phyloP scores from a whole-genome alignment of 2,888 invertebrate genomes.

The Synergus laeviventris region DNA sequence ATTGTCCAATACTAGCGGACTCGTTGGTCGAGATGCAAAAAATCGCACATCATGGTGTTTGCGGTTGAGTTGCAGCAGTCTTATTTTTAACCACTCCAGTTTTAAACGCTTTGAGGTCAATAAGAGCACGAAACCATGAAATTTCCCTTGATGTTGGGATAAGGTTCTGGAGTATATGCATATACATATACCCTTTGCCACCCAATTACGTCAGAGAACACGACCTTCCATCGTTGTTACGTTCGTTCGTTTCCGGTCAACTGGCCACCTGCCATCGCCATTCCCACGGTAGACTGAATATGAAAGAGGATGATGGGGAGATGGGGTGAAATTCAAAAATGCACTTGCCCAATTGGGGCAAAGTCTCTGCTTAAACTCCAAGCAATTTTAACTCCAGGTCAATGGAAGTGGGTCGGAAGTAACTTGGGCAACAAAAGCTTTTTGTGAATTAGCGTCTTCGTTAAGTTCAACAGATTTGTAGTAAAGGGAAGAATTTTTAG shows the following conservation, averaged over 20 bases:
- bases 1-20: not conserved
- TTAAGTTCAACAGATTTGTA: not conserved
- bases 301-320: conserved; percentile 1
- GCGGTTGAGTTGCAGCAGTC: conserved; percentile 1
- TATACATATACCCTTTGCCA: conserved; percentile 21
- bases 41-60: conserved; percentile 1
- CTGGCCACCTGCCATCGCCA: not conserved
- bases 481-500: not conserved
- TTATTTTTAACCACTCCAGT: conserved; percentile 21
- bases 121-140: conserved; percentile 30
- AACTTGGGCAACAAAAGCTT: not conserved
- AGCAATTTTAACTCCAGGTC: conserved; percentile 8
- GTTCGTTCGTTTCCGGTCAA: conserved; percentile 21
- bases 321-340: conserved; percentile 34
- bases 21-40: conserved; percentile 22
- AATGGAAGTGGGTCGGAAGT: conserved; percentile 20
- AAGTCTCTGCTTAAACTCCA: not conserved
- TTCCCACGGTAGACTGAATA: conserved; percentile 34
- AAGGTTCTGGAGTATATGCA: not conserved
- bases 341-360: conserved; percentile 20
- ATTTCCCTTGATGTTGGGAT: conserved; percentile 24
- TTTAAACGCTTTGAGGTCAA: conserved; percentile 22
- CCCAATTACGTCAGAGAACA: conserved; percentile 28
- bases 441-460: not conserved
- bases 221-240: conserved; percentile 14